Evolutionary conservation across 2,888 invertebrate genomes (phyloP).

Genomic region (Blomia tropicalis): DNA sequence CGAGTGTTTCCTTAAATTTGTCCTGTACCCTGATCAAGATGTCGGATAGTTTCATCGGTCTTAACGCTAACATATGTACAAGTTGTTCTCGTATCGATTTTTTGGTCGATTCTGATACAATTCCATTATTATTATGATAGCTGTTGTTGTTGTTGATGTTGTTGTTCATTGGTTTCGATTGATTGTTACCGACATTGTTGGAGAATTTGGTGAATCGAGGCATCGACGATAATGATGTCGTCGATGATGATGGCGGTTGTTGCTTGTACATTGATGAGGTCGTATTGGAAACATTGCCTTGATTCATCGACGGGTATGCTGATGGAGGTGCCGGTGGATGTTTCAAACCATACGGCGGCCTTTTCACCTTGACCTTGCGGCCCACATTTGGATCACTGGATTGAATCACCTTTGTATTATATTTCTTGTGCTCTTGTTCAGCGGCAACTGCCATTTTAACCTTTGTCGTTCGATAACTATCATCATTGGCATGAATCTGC

Average conservation of each 20-base stretch:
- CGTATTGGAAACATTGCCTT: neutral
- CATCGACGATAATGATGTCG: constrained; percentile 16
- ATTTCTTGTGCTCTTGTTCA: constrained; percentile 80
- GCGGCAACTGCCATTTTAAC: constrained; percentile 69
- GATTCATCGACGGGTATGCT: neutral
- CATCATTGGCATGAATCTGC: constrained; percentile 84
- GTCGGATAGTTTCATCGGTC: constrained; percentile 84
- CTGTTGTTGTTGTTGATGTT: no score
- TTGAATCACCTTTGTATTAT: constrained; percentile 85
- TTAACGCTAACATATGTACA: constrained; percentile 78
- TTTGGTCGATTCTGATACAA: constrained; percentile 13
- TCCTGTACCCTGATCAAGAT: constrained; percentile 55
- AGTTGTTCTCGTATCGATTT: constrained; percentile 54
- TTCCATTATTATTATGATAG: neutral
- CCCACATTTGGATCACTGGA: constrained; percentile 76
- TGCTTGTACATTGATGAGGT: constrained; percentile 11
- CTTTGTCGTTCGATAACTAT: constrained; percentile 80
- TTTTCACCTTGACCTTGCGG: constrained; percentile 63
- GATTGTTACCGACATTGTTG: neutral
- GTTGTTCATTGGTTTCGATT: no score
- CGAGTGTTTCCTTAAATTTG: constrained; percentile 75
- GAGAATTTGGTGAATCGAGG: neutral
- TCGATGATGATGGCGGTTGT: constrained; percentile 9
- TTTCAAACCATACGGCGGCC: no score
- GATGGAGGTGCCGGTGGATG: no score